Evolutionary conservation across 2,113 vertebrate genomes (phyloP), one percentile per base, ranked within the genome.

Genomic region (Notothenia coriiceps): DNA sequence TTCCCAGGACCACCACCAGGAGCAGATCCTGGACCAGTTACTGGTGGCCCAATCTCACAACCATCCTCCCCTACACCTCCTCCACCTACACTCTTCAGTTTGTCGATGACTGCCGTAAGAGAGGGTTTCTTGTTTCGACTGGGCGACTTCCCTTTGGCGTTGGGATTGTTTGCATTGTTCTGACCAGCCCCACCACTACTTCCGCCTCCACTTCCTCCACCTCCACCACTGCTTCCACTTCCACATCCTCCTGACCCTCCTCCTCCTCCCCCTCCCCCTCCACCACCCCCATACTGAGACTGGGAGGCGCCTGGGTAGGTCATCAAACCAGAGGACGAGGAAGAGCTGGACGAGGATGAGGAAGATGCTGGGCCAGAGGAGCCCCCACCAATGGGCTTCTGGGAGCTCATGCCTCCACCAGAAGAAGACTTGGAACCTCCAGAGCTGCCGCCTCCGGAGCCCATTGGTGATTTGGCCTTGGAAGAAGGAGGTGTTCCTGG

Each of bases 91-190:
- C 98, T 98, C 88, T 99, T 99, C 35, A 99, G 94, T 84, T 99
- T 99, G 94, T 99, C 98, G 76, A 99, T 99, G 82, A 99, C 98
- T 0, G 98, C 98, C 0, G 96, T 99, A 78, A 99, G 95, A 2
- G 98, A 99, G 0, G 98, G 98, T 82, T 99, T 99, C 94, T 99
- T 99, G 95, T 99, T 99, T 76, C 98, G 96, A 92, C 98, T 99
- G 2, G 98, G 98, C 44, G 98, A 99, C 87, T 99, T 99, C 57
- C 98, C 97, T 93, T 99, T 99, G 78, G 97, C 97, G 43, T 98
- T 98, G 51, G 95, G 93, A 66, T 96, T 96, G 85, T 95, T 91
- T 91, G 96, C 86, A 35, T 96, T 96, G 86, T 95, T 90, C 92
- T 96, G 92, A 93, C 96, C 89, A 86, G 95, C 91, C 90, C 97